Base-by-base conservation (phyloP, 2,888 invertebrate genomes). In the Belgica antarctica region DNA sequence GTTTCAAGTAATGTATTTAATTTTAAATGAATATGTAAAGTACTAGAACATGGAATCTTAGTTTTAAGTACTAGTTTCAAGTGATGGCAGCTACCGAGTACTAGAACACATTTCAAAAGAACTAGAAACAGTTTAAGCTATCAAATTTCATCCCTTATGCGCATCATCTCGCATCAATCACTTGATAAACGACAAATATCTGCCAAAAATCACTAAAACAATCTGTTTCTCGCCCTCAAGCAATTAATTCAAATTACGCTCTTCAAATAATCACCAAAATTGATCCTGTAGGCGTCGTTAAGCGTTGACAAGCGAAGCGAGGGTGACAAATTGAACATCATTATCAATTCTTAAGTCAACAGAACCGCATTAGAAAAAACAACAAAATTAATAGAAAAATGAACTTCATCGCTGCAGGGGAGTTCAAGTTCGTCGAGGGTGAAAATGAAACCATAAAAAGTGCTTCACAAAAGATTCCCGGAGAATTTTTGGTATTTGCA, bases 361-460 rank as follows among this genome's bases (percentile, higher is more conserved):
- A 47, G 57, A 66, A 66, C 65, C 65, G 34, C 68, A 68, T 68
- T 68, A 68, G 68, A 68, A 28, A 57, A 8, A 24, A 68, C 52
- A 68, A 68, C 52, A 68, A 68, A 31, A 68, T 68, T 68, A 68
- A 68, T 34, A 57, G 65, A 46, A 66, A 66, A 27, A n/a, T n/a
- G 63, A 24, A 36, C 46, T 41, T n/a, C n/a, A n/a, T n/a, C n/a
- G n/a, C n/a, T n/a, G n/a, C n/a, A 31, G 34, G 34, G 12, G 34
- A 31, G 12, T 8, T 5, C 7, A 31, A 31, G 17, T 27, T 52
- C 22, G n/a, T 17, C 15, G 34, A 57, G 68, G 68, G 68, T 68
- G 68, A 68, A 68, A 68, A 68, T 68, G 68, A 68, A 68, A 68
- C 68, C 68, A 68, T 68, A 68, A 68, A 68, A 68, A 68, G 19